These are phyloP conservation scores for Muricea muricata DNA, from an alignment of 92 coral and sea anemone genomes.

Conservation along the genomic window DNA sequence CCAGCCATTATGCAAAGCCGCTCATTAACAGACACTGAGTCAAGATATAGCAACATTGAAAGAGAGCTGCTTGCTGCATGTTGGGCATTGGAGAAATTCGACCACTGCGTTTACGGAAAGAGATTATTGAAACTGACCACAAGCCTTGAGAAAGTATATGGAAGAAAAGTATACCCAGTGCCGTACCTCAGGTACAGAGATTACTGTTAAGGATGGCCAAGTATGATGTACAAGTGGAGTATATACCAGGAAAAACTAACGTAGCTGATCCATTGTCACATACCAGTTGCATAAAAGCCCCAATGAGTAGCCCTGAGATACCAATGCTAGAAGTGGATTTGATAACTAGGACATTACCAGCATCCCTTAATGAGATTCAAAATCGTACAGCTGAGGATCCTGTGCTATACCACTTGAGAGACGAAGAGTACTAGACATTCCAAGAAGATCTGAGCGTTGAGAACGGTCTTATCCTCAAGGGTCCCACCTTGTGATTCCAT, in stretches of 20 bases:
- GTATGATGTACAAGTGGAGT: conserved; percentile 58
- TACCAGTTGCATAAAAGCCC: conserved; percentile 55
- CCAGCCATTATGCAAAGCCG: not conserved
- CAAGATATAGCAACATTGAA: conserved; percentile 68
- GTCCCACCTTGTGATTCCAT: not conserved
- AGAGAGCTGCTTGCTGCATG: conserved; percentile 69
- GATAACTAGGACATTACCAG: not conserved
- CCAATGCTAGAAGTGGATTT: conserved; percentile 54
- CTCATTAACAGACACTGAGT: conserved; percentile 55
- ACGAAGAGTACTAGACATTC: conserved; percentile 61
- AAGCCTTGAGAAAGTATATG: conserved; percentile 53
- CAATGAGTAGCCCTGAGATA: conserved; percentile 1
- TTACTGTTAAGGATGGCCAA: conserved; percentile 66
- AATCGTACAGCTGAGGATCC: conserved; percentile 39
- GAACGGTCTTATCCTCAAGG: conserved; percentile 62
- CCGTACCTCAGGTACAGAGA: conserved; percentile 68
- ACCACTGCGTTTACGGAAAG: conserved; percentile 67
- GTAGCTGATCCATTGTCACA: conserved; percentile 68
- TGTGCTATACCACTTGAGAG: conserved; percentile 47
- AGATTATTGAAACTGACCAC: conserved; percentile 61
- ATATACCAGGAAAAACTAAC: conserved; percentile 56
- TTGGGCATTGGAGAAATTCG: conserved; percentile 64
- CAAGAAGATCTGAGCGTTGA: conserved; percentile 56
- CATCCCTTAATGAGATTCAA: conserved; percentile 37
- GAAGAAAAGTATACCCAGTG: conserved; percentile 64